These are phyloP conservation scores for Napeogenes sylphis DNA, from an alignment of 2,888 invertebrate species.

Conservation along the genomic window DNA sequence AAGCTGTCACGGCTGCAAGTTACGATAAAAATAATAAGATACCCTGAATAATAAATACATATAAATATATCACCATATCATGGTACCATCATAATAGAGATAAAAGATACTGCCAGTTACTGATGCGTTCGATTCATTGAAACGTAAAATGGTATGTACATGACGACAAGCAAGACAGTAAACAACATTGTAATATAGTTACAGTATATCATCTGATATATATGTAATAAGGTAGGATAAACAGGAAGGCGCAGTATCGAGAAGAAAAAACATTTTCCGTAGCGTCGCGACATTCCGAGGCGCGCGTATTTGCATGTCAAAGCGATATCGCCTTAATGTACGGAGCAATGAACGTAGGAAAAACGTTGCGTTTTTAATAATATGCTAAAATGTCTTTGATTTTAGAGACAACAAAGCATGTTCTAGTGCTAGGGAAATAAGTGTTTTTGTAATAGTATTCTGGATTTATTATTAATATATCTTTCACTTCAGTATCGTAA, in stretches of 20 bases:
- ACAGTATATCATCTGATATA: slow-evolving; percentile 2
- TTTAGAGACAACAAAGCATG: background rate
- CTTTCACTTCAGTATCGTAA: too few relatives aligned
- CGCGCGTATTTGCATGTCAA: slow-evolving; percentile 27
- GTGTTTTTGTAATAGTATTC: too few relatives aligned
- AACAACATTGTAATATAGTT: background rate
- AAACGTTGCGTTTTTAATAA: slow-evolving; percentile 15
- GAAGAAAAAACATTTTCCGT: slow-evolving; percentile 11
- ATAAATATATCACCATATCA: too few relatives aligned
- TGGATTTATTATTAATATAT: too few relatives aligned
- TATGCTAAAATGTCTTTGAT: slow-evolving; percentile 11
- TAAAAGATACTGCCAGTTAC: too few relatives aligned
- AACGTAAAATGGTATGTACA: too few relatives aligned
- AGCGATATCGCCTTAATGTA: slow-evolving; percentile 22
- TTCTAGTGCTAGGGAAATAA: too few relatives aligned
- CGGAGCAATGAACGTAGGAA: slow-evolving; percentile 14
- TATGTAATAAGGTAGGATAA: slow-evolving; percentile 13
- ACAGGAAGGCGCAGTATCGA: slow-evolving; percentile 15
- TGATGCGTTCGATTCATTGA: too few relatives aligned
- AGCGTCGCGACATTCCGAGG: slow-evolving; percentile 8
- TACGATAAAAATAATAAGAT: too few relatives aligned
- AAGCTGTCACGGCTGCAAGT: too few relatives aligned
- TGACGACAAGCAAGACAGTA: background rate
- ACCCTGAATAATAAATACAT: too few relatives aligned
- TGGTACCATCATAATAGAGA: too few relatives aligned